phyloP scores from a whole-genome alignment of 1,140 invertebrate species.

The Triops cancriformis region DNA sequence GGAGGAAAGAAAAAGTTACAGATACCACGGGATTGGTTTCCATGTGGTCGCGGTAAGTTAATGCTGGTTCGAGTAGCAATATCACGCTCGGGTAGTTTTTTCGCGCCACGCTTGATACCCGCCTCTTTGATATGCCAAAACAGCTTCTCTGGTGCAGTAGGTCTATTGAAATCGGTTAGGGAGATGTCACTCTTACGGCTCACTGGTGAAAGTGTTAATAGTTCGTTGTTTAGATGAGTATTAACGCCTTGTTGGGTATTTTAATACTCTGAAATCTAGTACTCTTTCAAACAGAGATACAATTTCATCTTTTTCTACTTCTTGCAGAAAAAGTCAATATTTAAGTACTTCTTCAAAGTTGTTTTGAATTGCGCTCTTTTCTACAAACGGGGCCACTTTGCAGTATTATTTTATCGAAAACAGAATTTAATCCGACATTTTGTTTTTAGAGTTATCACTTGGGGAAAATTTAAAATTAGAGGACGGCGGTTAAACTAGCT shows the following conservation, averaged over 20 bases:
- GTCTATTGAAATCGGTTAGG: not conserved
- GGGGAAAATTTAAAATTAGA: no score
- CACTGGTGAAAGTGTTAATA: not conserved
- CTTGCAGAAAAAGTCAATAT: no score
- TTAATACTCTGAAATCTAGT: not conserved
- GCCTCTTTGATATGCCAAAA: not conserved
- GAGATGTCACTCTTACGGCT: not conserved
- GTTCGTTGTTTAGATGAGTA: not conserved
- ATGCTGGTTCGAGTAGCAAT: not conserved
- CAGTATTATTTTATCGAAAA: no score
- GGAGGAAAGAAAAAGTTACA: not conserved
- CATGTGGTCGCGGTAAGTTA: not conserved
- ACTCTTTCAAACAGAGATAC: no score
- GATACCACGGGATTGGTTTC: not conserved
- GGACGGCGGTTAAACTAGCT: no score
- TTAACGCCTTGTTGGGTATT: not conserved
- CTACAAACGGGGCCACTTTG: no score
- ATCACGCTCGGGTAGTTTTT: slow-evolving; percentile 5
- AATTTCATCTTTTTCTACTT: no score
- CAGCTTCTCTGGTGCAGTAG: not conserved
- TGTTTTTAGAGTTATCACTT: no score
- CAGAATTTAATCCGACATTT: no score
- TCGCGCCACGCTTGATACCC: not conserved
- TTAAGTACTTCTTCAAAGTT: no score
- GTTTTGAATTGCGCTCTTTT: no score